Base-by-base conservation (phyloP, 2,888 invertebrate species). In the Eristalis tenax region DNA sequence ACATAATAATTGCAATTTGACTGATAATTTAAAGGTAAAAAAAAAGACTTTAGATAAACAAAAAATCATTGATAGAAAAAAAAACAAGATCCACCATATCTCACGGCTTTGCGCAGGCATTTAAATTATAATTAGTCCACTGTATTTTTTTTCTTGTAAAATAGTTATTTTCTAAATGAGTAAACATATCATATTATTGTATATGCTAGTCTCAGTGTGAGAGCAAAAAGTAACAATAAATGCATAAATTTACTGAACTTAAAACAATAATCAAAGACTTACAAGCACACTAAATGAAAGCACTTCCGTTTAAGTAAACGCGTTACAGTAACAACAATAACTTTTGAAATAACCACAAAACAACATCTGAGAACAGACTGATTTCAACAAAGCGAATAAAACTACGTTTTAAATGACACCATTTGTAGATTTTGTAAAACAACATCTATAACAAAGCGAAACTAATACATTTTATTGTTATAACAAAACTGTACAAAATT, bases 351-450 rank as follows among this genome's bases (percentile, higher is more conserved):
- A n/a, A n/a, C n/a, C n/a, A 71, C 26, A 85, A 66, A 74, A 38
- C 70, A 79, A 38, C 70, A 79, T 74, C 32, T 26, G 71, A 81
- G 64, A 86, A 86, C 86, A 86, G 86, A 86, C 86, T 86, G 86
- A 86, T 79, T 86, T 83, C 83, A 10, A 82, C 43, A 23, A 40
- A 56, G 50, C 1, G 26, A 28, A 5, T 4, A 5, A 28, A 32
- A 73, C 50, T 18, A 18, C 8, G n/a, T 18, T 15, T 13, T 50
- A 65, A 65, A 70, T 23, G 35, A 18, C 65, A 61, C 4, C 78
- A 68, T 74, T 69, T 83, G 74, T 86, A 83, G 86, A 86, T 86
- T 86, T 86, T 86, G 85, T 86, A 86, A 86, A 83, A 78, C 71
- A 86, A 78, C 85, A 86, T 86, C 85, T 35, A 78, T 65, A 13